Percentiles rank a stretch among this genome's conserved stretches.
These are phyloP conservation scores for Cistogaster globosa DNA, from an alignment of 2,888 invertebrate species.

Conservation along the genomic window DNA sequence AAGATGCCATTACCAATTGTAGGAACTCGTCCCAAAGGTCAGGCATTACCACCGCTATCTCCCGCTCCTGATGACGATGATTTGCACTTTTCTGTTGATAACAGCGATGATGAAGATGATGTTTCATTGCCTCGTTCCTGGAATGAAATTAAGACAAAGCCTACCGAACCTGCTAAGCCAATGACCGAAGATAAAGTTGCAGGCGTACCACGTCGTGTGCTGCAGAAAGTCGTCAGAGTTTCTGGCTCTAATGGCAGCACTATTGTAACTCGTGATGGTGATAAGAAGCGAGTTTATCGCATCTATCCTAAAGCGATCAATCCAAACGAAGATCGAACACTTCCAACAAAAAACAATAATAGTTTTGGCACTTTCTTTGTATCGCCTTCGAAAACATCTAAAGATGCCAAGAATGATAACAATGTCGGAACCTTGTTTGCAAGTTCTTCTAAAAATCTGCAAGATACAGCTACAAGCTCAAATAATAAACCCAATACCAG, in stretches of 20 bases:
- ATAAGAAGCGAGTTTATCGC: constrained; percentile 69
- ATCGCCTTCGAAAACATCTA: neutral
- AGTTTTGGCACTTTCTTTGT: constrained; percentile 41
- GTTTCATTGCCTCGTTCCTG: constrained; percentile 39
- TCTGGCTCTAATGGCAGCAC: constrained; percentile 32
- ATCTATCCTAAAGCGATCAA: constrained; percentile 58
- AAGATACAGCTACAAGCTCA: neutral
- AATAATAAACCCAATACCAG: neutral
- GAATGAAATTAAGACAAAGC: constrained; percentile 30
- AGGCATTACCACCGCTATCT: neutral
- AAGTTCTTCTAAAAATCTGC: neutral
- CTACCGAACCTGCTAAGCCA: neutral
- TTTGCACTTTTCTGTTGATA: constrained; percentile 30
- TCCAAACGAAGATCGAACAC: neutral
- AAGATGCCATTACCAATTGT: constrained; percentile 13
- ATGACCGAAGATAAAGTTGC: neutral
- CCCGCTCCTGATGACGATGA: constrained; percentile 37
- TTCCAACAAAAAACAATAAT: neutral
- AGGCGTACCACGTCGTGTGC: constrained; percentile 56
- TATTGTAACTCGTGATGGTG: constrained; percentile 60
- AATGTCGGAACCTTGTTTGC: constrained; percentile 50
- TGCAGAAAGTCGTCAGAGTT: constrained; percentile 72
- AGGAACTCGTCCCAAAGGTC: neutral
- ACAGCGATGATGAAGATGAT: constrained; percentile 49
- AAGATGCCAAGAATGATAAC: neutral